A percentile compares a stretch with the other conserved stretches of the same genome.
Conservation (phyloP, 2,888 invertebrate genomes). For the Sepioteuthis lessoniana region DNA sequence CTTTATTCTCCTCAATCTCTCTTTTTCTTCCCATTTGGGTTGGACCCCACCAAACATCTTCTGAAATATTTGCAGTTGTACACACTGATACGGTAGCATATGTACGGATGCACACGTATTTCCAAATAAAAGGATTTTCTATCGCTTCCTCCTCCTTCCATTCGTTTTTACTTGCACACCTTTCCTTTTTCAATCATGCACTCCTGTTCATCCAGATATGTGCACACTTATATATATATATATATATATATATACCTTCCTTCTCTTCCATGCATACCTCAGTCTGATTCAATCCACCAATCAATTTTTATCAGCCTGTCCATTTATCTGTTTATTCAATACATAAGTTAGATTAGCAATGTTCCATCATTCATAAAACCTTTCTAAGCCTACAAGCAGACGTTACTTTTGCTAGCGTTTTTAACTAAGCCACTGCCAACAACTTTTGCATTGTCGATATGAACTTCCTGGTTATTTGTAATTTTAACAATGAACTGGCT, state of each 20-base stretch:
- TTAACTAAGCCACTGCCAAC: too few species aligned
- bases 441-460: too few species aligned
- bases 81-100: neutral
- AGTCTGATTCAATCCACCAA: neutral
- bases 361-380: too few species aligned
- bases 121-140: neutral
- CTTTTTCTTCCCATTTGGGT: neutral
- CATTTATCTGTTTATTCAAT: neutral
- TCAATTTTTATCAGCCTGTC: neutral
- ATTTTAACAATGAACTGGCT: neutral
- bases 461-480: too few species aligned
- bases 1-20: neutral
- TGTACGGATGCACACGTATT: neutral
- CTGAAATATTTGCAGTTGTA: neutral
- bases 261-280: neutral
- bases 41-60: neutral
- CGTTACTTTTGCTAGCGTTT: too few species aligned
- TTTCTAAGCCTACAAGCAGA: too few species aligned
- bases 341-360: neutral
- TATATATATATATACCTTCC: too few species aligned
- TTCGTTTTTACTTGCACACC: neutral
- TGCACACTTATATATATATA: too few species aligned
- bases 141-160: neutral
- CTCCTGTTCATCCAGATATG: too few species aligned
- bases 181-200: neutral